A percentile compares a stretch with the other conserved stretches of the same genome.
phyloP scores from a whole-genome alignment of 2,797 vertebrate species.

The Urosaurus nigricauda region DNA sequence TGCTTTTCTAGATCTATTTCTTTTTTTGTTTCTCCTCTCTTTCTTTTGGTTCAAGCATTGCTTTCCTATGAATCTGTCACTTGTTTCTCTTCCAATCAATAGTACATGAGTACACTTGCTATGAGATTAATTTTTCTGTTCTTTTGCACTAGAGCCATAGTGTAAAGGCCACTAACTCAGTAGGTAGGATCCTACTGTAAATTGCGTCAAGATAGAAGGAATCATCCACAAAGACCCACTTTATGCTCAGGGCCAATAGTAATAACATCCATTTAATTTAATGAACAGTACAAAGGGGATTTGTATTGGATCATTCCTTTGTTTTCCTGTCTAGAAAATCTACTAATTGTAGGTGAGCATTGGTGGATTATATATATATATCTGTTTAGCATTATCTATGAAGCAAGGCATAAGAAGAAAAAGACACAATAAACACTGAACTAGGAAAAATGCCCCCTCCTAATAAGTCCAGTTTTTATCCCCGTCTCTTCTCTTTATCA shows the following conservation, averaged over 20 bases:
- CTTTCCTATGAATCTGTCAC: conserved; percentile 14
- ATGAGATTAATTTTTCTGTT: conserved; percentile 21
- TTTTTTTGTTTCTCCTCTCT: conserved; percentile 37
- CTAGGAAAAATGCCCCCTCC: not conserved
- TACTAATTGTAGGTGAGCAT: not conserved
- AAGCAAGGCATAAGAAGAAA: not conserved
- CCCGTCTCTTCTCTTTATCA: not conserved
- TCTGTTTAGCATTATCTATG: not conserved
- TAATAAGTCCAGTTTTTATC: not conserved
- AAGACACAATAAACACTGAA: not conserved
- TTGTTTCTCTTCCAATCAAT: conserved; percentile 27
- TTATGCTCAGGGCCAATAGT: fast-evolving
- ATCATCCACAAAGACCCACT: conserved; percentile 1
- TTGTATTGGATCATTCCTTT: not conserved
- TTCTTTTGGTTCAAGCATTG: not conserved
- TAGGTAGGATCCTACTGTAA: conserved; percentile 6
- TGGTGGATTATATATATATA: not conserved
- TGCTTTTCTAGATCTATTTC: not conserved
- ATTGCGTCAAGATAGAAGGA: not conserved
- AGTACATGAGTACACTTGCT: conserved; percentile 25
- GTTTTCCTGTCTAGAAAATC: conserved; percentile 37
- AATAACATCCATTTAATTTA: conserved; percentile 3
- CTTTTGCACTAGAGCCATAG: conserved; percentile 2
- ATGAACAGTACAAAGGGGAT: conserved; percentile 32
- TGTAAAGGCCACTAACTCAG: not conserved